Base-by-base conservation (phyloP, 64 coral and sea anemone genomes). In the Porites lutea region DNA sequence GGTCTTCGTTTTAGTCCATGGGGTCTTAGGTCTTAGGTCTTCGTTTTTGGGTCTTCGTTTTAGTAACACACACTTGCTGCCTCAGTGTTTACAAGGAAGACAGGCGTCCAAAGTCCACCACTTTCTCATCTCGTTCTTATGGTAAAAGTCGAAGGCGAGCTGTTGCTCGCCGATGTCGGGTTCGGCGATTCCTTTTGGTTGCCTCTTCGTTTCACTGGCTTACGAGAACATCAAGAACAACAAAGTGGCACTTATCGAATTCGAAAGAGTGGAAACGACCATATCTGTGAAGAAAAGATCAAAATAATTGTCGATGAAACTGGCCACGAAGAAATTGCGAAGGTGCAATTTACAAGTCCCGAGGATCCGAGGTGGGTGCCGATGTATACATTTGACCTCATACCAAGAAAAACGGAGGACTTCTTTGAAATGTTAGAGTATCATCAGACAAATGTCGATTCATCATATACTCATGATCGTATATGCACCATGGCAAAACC, bases 211-310 rank as follows among this genome's bases (percentile, higher is more conserved):
- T 54, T 93, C 16, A 79, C 23, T 12, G 59, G 23, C 50, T 59
- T 46, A 4, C 8, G 16, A 54, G 83, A 93, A 6, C n/a, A 37
- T 1, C 83, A 93, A 45, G 21, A 88, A 44, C 82, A 77, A 55
- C n/a, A 66, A 37, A 77, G 81, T 64, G 90, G 90, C 51, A 77
- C 45, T 66, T 92, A 86, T 87, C 81, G 82, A 27, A 53, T 92
- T 58, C 52, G 84, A n/a, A 86, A 87, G 80, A 83, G 79, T 52
- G 83, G 74, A 47, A 65, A 93, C n/a, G 12, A 8, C 3, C 87
- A 69, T 13, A 60, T 68, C 21, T 79, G 43, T 22, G 82, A 88
- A 13, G 72, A 93, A 63, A 79, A 93, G 5, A 1, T 67, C 0
- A 86, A 87, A 45, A 78, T 58, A 18, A 67, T 79, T 0, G 82